Evolutionary conservation across 2,797 vertebrate genomes (phyloP).

Genomic region (Gorsachius magnificus): DNA sequence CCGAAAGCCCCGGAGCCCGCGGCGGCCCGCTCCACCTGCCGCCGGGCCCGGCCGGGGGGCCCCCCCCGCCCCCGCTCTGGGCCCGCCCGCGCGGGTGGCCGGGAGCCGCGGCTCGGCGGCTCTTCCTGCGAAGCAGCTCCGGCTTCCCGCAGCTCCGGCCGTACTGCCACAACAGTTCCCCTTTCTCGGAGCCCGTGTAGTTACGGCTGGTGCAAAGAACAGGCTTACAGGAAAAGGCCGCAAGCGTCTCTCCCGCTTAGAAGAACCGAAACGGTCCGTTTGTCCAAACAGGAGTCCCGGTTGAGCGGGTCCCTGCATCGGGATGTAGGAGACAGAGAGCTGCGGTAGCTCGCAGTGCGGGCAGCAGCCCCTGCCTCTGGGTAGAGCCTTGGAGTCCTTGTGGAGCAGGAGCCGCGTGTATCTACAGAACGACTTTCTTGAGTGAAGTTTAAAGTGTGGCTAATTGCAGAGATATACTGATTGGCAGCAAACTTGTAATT

Average conservation of each 20-base stretch:
- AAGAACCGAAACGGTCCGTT: background rate
- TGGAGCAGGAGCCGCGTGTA: background rate
- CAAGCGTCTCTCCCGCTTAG: background rate
- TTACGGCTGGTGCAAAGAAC: background rate
- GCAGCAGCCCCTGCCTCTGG: background rate
- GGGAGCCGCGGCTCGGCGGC: background rate
- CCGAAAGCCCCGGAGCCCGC: background rate
- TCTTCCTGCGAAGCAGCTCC: background rate
- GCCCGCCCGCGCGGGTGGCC: too few relatives aligned
- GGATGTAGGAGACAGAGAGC: accelerated
- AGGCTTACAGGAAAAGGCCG: background rate
- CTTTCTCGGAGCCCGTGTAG: background rate
- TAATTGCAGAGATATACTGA: accelerated
- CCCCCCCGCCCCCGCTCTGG: too few relatives aligned
- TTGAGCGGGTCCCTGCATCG: accelerated
- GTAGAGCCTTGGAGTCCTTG: background rate
- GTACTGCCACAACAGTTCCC: background rate
- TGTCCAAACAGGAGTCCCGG: too few relatives aligned
- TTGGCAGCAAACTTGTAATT: background rate
- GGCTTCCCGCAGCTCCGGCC: background rate
- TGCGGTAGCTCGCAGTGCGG: accelerated
- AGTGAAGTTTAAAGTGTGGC: background rate
- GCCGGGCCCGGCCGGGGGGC: background rate
- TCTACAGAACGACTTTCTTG: accelerated
- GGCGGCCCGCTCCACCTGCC: background rate